phyloP scores from a whole-genome alignment of 2,113 vertebrate species.

The Arizona elegans region DNA sequence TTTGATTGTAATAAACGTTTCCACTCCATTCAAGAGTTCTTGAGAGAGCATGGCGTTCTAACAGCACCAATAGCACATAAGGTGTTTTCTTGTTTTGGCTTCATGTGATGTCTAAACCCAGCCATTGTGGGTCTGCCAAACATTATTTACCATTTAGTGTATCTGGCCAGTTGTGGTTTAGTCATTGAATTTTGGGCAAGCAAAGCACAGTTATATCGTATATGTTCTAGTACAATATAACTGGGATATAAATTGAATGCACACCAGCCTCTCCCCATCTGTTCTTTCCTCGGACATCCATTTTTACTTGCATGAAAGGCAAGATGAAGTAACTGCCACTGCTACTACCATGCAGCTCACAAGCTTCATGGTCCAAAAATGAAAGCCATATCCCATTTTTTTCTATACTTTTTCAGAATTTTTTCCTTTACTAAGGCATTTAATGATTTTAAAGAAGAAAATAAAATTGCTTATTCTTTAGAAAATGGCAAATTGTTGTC shows the following conservation, averaged over 20 bases:
- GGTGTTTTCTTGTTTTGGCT: neutral
- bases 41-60: neutral
- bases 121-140: neutral
- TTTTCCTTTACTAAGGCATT: neutral
- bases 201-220: neutral
- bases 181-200: neutral
- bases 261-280: neutral
- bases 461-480: neutral
- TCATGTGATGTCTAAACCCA: neutral
- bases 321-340: neutral
- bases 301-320: neutral
- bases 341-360: neutral
- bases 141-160: neutral
- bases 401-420: neutral
- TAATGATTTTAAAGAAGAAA: neutral
- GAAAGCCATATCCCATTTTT: neutral
- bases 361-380: neutral
- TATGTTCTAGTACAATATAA: neutral
- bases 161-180: neutral
- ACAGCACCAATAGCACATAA: neutral
- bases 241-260: neutral
- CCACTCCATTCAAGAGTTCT: neutral
- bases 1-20: neutral
- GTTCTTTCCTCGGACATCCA: neutral
- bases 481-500: neutral